Evolutionary conservation across 2,797 vertebrate species (phyloP).

Genomic region (Cetoscarus ocellatus): DNA sequence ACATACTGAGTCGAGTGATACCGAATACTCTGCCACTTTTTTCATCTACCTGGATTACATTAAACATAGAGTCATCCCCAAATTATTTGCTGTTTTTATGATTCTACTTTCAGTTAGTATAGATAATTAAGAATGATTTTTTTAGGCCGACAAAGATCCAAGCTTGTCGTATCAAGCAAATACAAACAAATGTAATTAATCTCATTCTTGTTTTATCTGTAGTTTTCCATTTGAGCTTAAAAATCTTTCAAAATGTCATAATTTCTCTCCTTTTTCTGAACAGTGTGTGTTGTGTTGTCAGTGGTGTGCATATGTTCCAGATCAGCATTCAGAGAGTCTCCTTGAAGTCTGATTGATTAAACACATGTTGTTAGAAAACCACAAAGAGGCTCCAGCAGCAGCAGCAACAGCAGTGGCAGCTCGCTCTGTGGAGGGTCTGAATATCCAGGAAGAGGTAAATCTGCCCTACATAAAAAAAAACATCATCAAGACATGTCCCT

Average conservation of each 20-base stretch:
- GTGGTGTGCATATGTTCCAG: background rate
- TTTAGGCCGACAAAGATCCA: too few species aligned
- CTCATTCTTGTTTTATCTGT: too few species aligned
- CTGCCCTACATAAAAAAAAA: background rate
- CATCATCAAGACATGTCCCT: background rate
- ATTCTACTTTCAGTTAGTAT: too few species aligned
- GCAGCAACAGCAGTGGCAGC: background rate
- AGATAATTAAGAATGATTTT: too few species aligned
- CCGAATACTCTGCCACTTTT: too few species aligned
- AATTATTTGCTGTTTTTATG: too few species aligned
- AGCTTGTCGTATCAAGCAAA: too few species aligned
- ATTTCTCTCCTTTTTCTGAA: background rate
- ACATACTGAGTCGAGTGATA: too few species aligned
- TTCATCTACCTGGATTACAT: too few species aligned
- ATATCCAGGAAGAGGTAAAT: constrained; percentile 22
- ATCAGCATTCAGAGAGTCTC: background rate
- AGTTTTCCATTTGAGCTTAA: too few species aligned
- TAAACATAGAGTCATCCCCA: too few species aligned
- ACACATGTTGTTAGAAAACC: constrained; percentile 28
- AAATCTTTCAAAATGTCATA: background rate
- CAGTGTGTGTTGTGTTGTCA: background rate
- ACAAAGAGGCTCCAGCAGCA: background rate
- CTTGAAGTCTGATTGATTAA: constrained; percentile 17
- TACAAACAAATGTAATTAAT: too few species aligned
- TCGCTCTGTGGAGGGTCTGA: constrained; percentile 6